Conservation (phyloP, 2,113 vertebrate species). For the Paramisgurnus dabryanus region DNA sequence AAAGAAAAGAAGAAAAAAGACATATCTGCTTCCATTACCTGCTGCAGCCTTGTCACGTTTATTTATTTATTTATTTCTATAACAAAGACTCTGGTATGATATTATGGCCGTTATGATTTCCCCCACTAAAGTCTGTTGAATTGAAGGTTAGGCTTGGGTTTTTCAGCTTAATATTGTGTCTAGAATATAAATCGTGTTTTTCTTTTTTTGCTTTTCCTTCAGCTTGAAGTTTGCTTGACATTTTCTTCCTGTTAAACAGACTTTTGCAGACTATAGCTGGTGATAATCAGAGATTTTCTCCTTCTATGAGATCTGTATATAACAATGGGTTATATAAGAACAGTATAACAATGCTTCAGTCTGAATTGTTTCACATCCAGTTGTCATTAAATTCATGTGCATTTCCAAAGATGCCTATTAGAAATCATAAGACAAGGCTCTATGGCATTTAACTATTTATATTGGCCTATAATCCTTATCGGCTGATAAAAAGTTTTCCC, state of each 20-base stretch:
- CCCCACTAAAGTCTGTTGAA: slow-evolving; percentile 61
- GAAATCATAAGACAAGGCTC: too few species aligned
- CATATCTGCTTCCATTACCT: slow-evolving; percentile 7
- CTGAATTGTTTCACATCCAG: neutral
- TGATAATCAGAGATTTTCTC: slow-evolving; percentile 45
- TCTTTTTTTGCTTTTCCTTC: slow-evolving; percentile 7
- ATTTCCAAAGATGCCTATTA: neutral
- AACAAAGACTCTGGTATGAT: slow-evolving; percentile 59
- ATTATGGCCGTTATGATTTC: slow-evolving; percentile 67
- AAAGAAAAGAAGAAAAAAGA: neutral
- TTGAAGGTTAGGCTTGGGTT: slow-evolving; percentile 58
- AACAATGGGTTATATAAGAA: neutral
- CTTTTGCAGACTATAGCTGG: slow-evolving; percentile 30
- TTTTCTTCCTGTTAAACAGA: neutral
- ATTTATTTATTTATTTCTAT: slow-evolving; percentile 10
- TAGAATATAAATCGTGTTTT: slow-evolving; percentile 60
- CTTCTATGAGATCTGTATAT: neutral
- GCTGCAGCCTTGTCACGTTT: neutral
- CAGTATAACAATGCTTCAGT: neutral
- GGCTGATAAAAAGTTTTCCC: too few species aligned
- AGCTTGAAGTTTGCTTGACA: neutral
- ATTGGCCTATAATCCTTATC: too few species aligned
- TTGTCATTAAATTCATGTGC: neutral
- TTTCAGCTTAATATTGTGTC: slow-evolving; percentile 62
- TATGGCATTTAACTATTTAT: too few species aligned